Base-by-base conservation (phyloP, 2,113 vertebrate genomes). In the Sminthopsis crassicaudata region DNA sequence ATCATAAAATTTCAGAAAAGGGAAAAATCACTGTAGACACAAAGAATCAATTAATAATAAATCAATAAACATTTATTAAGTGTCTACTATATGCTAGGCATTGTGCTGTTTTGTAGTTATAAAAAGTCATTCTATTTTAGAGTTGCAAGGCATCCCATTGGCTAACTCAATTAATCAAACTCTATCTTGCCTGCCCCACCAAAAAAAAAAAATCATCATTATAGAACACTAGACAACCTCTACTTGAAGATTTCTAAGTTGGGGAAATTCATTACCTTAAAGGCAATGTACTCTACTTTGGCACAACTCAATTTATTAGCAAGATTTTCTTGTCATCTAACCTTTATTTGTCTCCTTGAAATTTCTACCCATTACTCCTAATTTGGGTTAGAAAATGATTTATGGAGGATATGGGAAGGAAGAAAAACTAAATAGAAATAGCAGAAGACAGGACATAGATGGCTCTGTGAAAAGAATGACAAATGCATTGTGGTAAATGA, bases 1-100 rank as follows among this genome's bases (percentile, higher is more conserved):
- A 76, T 36, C n/a, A 76, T 9, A 54, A 8, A 91, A 90, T 94
- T 90, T 93, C 53, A 89, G n/a, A 57, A 46, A 94, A 93, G 60
- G 12, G 46, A 93, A n/a, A 90, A 95, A 92, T 95, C 57, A 60
- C 30, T 60, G 27, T 11, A 30, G 27, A 60, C 27, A 60, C 10
- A 60, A 60, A 60, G 27, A 60, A 60, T 60, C 27, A 60, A 60
- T 60, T 12, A 60, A 12, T 60, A 30, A 60, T 60, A 60, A 60
- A 60, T 3, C 55, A 60, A 30, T 60, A 60, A 12, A 30, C 27
- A 60, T 60, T 30, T 60, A 60, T 60, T 60, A 60, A 30, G 55
- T 57, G 8, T 25, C 55, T 57, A 57, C 8, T 27, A 57, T 57
- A 2, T 27, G 8, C 55, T 57, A 57, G 26, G 25, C 9, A 57